These are phyloP conservation scores for Amia ocellicauda DNA, from an alignment of 2,113 vertebrate genomes.

Conservation along the genomic window DNA sequence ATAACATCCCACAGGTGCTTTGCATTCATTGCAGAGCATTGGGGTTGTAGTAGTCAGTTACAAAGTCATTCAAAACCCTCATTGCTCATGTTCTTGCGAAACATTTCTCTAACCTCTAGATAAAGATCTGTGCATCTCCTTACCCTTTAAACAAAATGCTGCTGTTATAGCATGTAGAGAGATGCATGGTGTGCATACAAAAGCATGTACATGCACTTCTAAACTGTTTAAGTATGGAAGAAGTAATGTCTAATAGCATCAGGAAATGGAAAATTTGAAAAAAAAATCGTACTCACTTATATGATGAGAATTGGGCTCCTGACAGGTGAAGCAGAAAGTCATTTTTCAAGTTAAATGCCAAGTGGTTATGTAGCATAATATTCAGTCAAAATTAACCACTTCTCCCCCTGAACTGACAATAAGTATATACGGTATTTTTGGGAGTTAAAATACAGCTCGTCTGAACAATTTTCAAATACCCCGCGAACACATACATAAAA, in stretches of 20 bases:
- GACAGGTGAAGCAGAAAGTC: conserved; percentile 95
- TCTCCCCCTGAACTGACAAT: conserved; percentile 80
- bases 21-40: not conserved
- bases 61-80: conserved; percentile 66
- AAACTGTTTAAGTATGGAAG: conserved; percentile 77
- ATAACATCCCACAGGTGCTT: not conserved
- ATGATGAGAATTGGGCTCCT: conserved; percentile 87
- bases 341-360: conserved; percentile 99
- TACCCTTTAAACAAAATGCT: conserved; percentile 77
- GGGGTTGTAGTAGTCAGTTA: conserved; percentile 64
- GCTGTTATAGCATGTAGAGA: conserved; percentile 69
- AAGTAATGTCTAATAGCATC: conserved; percentile 81
- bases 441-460: not conserved
- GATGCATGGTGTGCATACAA: conserved; percentile 70
- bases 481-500: not conserved
- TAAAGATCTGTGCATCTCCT: conserved; percentile 76
- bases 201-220: conserved; percentile 64
- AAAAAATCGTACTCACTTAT: conserved; percentile 77
- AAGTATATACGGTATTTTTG: conserved; percentile 40
- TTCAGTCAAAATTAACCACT: conserved; percentile 93
- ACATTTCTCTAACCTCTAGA: conserved; percentile 75
- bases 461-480: not conserved
- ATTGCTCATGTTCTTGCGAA: conserved; percentile 71
- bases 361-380: conserved; percentile 94
- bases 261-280: conserved; percentile 88